A percentile compares a stretch with the other conserved stretches of the same genome.
These are phyloP conservation scores for Megaceryle torquata DNA, from an alignment of 2,113 vertebrate genomes.

Conservation along the genomic window DNA sequence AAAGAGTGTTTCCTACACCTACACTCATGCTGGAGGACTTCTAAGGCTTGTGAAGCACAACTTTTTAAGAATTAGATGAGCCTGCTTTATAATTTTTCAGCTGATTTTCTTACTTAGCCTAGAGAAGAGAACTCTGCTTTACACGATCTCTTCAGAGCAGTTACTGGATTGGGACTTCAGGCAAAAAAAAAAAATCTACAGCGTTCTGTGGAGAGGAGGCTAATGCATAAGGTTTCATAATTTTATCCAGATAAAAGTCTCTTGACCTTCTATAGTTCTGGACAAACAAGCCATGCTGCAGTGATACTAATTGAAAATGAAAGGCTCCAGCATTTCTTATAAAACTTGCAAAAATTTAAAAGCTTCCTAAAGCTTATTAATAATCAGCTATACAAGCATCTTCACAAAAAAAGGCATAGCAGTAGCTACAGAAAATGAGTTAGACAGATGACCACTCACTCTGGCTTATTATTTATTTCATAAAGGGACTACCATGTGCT, in stretches of 20 bases:
- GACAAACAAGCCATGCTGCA: not conserved
- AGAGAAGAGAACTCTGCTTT: not conserved
- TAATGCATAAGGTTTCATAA: not conserved
- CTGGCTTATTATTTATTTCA: slow-evolving; percentile 23
- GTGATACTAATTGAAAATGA: not conserved
- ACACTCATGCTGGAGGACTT: not conserved
- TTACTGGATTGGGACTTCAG: not conserved
- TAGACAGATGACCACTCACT: not conserved
- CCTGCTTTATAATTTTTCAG: not conserved
- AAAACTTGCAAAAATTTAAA: not conserved
- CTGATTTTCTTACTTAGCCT: not conserved
- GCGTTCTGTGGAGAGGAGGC: not conserved
- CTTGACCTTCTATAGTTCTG: not conserved
- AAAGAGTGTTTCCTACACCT: not conserved
- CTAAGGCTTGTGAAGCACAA: not conserved
- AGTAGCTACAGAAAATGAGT: not conserved
- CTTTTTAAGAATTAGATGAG: not conserved
- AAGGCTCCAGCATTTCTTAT: not conserved
- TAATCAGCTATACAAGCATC: not conserved
- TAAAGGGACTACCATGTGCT: slow-evolving; percentile 13
- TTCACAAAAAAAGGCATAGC: not conserved
- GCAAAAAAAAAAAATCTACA: not conserved
- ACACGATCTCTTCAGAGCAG: not conserved
- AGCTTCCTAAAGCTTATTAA: not conserved
- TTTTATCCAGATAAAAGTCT: not conserved